Evolutionary conservation across 2,797 vertebrate genomes (phyloP), one percentile per base, ranked within the genome.

Genomic region (Rhinatrema bivittatum): DNA sequence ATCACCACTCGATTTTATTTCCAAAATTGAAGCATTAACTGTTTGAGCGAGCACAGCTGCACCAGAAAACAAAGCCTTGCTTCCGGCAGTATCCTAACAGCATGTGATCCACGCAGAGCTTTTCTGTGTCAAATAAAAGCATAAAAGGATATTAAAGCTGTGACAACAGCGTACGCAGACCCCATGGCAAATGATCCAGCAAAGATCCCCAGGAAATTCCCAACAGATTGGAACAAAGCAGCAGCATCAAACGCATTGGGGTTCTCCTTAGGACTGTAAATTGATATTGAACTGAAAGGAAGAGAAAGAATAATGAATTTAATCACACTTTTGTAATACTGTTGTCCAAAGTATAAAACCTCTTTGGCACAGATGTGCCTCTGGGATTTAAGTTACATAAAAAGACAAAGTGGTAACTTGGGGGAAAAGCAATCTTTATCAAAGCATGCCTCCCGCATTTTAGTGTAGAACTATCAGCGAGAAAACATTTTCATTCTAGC

Each of bases 81-180:
- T n/a, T n/a, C n/a, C n/a, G n/a, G n/a, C n/a, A n/a, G n/a, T n/a
- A n/a, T n/a, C n/a, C n/a, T n/a, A n/a, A n/a, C 16, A 20, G 10
- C 9, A 24, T 7, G 16, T n/a, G 25, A 15, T 23, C 3, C 1
- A 7, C 4, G 22, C 1, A 25, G 3, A 25, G 13, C 25, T 41
- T 42, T 50, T 6, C 2, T 45, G 14, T 25, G 32, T 43, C 29
- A 28, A 50, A 56, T 32, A 23, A 44, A 57, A 20, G n/a, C 10
- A 17, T 11, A 74, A 89, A n/a, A 90, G 87, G 88, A 91, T 91
- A 91, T 90, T 58, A 92, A 68, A 39, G 88, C 87, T 17, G 89
- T 90, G 65, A 87, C 69, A 41, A 90, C 56, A 23, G 85, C 84
- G 25, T 86, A 91, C 0, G 72, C 66, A 8, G 85, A 86, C 42